phyloP scores from a whole-genome alignment of 2,797 vertebrate species.

The Ptychobarbus kaznakovi region DNA sequence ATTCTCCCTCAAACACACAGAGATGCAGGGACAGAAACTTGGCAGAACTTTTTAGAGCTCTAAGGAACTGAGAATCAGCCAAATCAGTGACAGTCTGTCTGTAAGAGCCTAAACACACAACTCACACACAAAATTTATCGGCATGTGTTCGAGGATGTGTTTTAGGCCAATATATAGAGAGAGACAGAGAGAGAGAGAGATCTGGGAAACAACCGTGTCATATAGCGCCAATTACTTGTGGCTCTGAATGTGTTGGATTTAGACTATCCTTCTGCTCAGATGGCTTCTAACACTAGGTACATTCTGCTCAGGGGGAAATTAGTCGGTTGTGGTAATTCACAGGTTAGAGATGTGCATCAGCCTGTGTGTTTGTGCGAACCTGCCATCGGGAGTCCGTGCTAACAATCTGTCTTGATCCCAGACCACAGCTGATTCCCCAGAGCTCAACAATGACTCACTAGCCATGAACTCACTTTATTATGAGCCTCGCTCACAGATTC shows the following conservation, averaged over 20 bases:
- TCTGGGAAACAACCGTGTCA: constrained; percentile 7
- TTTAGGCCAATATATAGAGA: not conserved
- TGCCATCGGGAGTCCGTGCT: constrained; percentile 19
- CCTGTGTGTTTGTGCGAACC: constrained; percentile 29
- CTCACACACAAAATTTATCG: constrained; percentile 1
- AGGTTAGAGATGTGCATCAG: constrained; percentile 26
- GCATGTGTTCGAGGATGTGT: constrained; percentile 1
- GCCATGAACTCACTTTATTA: constrained; percentile 44
- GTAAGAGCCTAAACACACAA: constrained; percentile 21
- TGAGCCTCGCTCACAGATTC: constrained; percentile 21
- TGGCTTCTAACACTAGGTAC: constrained; percentile 35
- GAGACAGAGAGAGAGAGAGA: not conserved
- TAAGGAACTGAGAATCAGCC: constrained; percentile 13
- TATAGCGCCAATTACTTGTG: constrained; percentile 10
- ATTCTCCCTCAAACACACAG: not conserved
- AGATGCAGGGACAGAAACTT: constrained; percentile 12
- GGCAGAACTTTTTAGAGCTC: constrained; percentile 4
- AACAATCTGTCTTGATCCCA: constrained; percentile 40
- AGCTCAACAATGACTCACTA: constrained; percentile 46
- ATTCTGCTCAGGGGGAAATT: constrained; percentile 16
- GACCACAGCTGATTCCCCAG: constrained; percentile 39
- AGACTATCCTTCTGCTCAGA: not conserved
- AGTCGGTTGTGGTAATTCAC: constrained; percentile 40
- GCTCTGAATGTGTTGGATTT: constrained; percentile 23
- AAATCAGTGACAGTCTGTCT: constrained; percentile 19